Conservation (phyloP, 2,113 vertebrate species). For the Toxotes jaculatrix region DNA sequence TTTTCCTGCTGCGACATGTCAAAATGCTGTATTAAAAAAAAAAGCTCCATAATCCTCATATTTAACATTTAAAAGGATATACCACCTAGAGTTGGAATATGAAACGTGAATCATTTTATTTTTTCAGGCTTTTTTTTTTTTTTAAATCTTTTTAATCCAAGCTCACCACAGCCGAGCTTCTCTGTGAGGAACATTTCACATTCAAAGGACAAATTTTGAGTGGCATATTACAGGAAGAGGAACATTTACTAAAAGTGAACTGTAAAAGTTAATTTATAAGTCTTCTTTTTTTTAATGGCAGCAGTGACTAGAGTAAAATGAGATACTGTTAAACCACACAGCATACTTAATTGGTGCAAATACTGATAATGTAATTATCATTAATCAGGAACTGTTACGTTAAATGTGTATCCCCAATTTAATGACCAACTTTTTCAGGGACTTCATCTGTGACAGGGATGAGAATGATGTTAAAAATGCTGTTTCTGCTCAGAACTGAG, state of each 20-base stretch:
- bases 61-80: not conserved
- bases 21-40: not conserved
- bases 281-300: not conserved
- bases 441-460: not conserved
- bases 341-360: not conserved
- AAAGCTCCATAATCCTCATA: not conserved
- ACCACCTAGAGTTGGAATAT: not conserved
- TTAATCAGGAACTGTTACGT: not conserved
- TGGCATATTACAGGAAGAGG: not conserved
- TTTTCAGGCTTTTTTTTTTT: not conserved
- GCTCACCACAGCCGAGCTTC: not conserved
- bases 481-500: slow-evolving; percentile 4
- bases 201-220: not conserved
- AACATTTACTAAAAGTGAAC: not conserved
- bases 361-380: not conserved
- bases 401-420: not conserved
- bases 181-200: not conserved
- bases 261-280: not conserved
- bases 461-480: not conserved
- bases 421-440: not conserved
- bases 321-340: not conserved
- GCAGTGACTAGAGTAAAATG: not conserved
- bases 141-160: not conserved
- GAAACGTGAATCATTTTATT: not conserved
- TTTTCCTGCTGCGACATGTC: not conserved